Evolutionary conservation across 2,797 vertebrate species (phyloP).

Genomic region (Odontamblyopus rebecca): DNA sequence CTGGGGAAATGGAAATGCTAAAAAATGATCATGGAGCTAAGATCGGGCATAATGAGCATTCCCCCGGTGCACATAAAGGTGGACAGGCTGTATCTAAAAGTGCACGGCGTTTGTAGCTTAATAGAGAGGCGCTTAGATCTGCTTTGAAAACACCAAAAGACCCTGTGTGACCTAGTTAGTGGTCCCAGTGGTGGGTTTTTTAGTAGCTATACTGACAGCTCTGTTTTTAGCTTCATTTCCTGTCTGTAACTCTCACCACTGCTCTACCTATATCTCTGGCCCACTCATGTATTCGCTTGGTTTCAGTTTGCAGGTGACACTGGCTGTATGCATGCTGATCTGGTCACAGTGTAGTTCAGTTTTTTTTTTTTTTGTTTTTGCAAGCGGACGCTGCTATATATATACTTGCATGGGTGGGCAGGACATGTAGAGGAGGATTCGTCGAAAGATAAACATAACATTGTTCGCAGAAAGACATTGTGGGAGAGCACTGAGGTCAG

Average conservation of each 20-base stretch:
- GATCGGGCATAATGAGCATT: slow-evolving; percentile 64
- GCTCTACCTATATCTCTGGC: slow-evolving; percentile 26
- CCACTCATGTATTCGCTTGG: slow-evolving; percentile 40
- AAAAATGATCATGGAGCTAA: slow-evolving; percentile 58
- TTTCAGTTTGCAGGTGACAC: slow-evolving; percentile 44
- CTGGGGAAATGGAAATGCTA: slow-evolving; percentile 56
- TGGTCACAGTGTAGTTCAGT: not conserved
- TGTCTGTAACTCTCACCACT: slow-evolving; percentile 46
- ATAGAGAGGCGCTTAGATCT: slow-evolving; percentile 47
- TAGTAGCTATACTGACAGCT: slow-evolving; percentile 61
- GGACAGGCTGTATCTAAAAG: slow-evolving; percentile 63
- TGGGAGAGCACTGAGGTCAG: slow-evolving; percentile 57
- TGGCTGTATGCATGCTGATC: slow-evolving; percentile 29
- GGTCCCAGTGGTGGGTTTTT: slow-evolving; percentile 58
- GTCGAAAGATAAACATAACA: slow-evolving; percentile 33
- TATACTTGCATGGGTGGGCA: slow-evolving; percentile 40
- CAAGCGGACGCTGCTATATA: slow-evolving; percentile 4
- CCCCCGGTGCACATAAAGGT: slow-evolving; percentile 58
- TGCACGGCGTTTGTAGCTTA: slow-evolving; percentile 43
- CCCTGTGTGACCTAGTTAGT: slow-evolving; percentile 73
- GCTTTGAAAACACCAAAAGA: slow-evolving; percentile 65
- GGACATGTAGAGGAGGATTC: slow-evolving; percentile 27
- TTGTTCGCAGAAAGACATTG: slow-evolving; percentile 56
- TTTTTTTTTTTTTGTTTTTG: not conserved
- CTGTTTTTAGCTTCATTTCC: slow-evolving; percentile 69